Evolutionary conservation across 2,797 vertebrate genomes (phyloP), one percentile per base, ranked within the genome.

Genomic region (Manis pentadactyla): DNA sequence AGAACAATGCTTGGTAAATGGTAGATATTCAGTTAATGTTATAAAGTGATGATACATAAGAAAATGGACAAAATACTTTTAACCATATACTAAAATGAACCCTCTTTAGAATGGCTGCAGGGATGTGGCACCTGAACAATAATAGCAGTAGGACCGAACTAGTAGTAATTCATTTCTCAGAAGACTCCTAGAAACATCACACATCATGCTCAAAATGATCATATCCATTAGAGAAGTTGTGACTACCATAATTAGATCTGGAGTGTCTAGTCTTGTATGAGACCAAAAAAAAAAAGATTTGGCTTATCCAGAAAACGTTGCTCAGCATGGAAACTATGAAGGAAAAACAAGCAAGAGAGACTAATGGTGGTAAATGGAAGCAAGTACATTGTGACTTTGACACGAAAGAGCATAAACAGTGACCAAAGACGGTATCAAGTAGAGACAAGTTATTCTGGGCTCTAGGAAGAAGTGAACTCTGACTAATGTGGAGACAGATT

Each of bases 201-300:
- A 37, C 5, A 71, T 89, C 0, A 0, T 64, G 6, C n/a, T 94
- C 57, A 83, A 73, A 94, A 55, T 59, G 74, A 91, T 75, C 29
- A 37, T 88, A 69, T 79, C 29, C 88, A 64, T 93, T 95, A 96
- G 39, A 92, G 42, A 82, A 53, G 25, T 25, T 85, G 46, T 59
- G 46, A 87, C 57, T 93, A 75, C 23, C 51, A 14, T 84, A 94
- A 98, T 94, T 93, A 85, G 63, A 94, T 88, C 63, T 69, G 59
- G 39, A 46, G 63, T 59, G 74, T 68, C 68, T 96, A 63, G 74
- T 79, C n/a, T 94, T 95, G 12, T 3, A 79, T n/a, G 1, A 71
- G 29, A 8, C 10, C 2, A 34, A 73, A 81, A 39, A 87, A 39
- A 88, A 79, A 75, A 9, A 78, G 59, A 66, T 90, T 49, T 4